A percentile compares a stretch with the other conserved stretches of the same genome.
phyloP scores from a whole-genome alignment of 2,113 vertebrate genomes.

The Hoplias malabaricus region DNA sequence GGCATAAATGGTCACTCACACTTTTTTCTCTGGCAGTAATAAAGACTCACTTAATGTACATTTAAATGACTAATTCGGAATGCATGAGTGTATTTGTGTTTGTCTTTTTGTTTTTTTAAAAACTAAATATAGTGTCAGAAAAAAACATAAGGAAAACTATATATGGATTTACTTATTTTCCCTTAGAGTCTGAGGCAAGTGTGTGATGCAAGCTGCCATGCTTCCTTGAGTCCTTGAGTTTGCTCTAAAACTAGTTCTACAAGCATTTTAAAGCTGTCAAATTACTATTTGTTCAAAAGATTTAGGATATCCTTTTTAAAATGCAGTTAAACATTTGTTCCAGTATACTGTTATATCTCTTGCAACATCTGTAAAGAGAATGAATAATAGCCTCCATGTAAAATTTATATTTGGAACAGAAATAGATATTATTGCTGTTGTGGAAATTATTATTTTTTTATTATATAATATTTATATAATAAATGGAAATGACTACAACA shows the following conservation, averaged over 20 bases:
- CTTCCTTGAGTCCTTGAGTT: background rate
- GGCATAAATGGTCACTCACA: background rate
- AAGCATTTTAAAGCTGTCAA: background rate
- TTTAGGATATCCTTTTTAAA: background rate
- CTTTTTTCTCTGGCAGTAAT: background rate
- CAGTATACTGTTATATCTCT: background rate
- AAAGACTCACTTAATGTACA: background rate
- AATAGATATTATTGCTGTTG: background rate
- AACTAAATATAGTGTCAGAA: background rate
- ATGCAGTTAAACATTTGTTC: background rate
- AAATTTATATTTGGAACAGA: background rate
- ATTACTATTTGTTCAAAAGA: too few relatives aligned
- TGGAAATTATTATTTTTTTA: too few relatives aligned
- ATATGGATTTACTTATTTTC: too few relatives aligned
- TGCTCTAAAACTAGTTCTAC: background rate
- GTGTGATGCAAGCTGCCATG: too few relatives aligned
- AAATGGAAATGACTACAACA: too few relatives aligned
- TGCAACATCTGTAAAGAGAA: background rate
- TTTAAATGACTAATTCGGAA: background rate
- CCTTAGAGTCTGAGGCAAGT: too few relatives aligned
- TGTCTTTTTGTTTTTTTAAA: too few relatives aligned
- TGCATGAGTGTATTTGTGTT: too few relatives aligned
- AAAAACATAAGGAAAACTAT: background rate
- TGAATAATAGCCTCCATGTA: background rate
- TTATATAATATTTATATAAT: too few relatives aligned